Base-by-base conservation (phyloP, 2,888 invertebrate genomes). In the Ectropis crepuscularia region DNA sequence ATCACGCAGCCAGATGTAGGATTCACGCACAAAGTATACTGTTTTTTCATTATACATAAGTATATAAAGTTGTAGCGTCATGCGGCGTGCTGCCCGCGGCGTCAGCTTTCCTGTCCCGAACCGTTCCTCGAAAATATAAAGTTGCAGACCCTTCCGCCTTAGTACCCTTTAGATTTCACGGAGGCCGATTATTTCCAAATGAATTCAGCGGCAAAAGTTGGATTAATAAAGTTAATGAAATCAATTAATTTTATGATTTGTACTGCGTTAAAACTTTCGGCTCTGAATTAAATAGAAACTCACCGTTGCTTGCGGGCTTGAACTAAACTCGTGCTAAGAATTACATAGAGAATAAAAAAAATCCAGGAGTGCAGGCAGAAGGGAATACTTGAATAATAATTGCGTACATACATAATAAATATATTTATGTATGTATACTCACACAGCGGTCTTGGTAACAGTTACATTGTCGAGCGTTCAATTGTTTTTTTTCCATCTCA, bases 1-100 rank as follows among this genome's bases (percentile, higher is more conserved):
- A 85, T 84, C 86, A 82, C 79, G 76, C 78, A 75, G 79, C 82
- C 82, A 82, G 83, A 83, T 85, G 85, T 82, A 57, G 39, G 47
- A 50, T 57, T 37, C 11, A 57, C 16, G 16, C 16, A 28, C 16
- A 28, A 28, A 28, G 16, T 28, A 28, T 28, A 28, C 16, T 28
- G 16, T 28, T 28, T 28, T 28, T 28, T 28, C 16, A 28, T 28
- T 28, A 28, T 28, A 28, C 16, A 28, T 28, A 46, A n/a, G 9
- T 55, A 38, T 48, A 50, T 58, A 51, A 28, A 11, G 28, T 45
- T 9, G 39, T 41, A 50, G 41, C 57, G 50, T 38, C 45, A 38
- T 43, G 7, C n/a, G 46, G 41, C 39, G 43, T 38, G 49, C 45
- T 28, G 61, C 51, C 50, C 60, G 45, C 55, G 51, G 48, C 53